phyloP scores from a whole-genome alignment of 2,797 vertebrate species.

The Gymnoscopelus braueri region DNA sequence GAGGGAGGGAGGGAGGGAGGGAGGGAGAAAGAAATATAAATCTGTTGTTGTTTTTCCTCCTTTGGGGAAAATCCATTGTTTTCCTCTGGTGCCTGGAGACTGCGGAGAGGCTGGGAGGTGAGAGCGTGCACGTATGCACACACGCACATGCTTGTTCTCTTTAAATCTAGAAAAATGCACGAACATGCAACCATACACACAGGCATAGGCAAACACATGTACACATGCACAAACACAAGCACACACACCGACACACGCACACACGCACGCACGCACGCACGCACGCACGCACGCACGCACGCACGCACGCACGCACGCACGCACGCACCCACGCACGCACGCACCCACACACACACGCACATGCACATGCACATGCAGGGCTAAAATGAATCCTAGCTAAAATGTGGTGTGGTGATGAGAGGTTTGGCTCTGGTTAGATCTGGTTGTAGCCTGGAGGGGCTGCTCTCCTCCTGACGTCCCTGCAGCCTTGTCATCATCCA shows the following conservation, averaged over 20 bases:
- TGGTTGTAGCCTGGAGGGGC: slow-evolving; percentile 35
- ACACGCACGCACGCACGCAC: not conserved
- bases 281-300: not conserved
- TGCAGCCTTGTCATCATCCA: slow-evolving; percentile 21
- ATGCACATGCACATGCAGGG: slow-evolving; percentile 6
- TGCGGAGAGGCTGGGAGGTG: slow-evolving; percentile 13
- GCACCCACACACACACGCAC: not conserved
- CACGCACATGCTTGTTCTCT: not conserved
- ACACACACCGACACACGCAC: not conserved
- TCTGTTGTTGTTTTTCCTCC: slow-evolving; percentile 63
- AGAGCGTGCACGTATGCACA: not conserved
- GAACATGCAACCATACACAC: not conserved
- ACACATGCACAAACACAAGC: not conserved
- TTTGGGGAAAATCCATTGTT: slow-evolving; percentile 70
- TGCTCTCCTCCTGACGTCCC: slow-evolving; percentile 28
- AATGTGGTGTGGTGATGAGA: slow-evolving; percentile 49
- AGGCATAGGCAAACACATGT: not conserved
- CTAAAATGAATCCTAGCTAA: slow-evolving; percentile 27
- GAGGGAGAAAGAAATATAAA: slow-evolving; percentile 55
- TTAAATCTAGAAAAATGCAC: not conserved
- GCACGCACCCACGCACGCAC: not conserved
- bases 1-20: not conserved
- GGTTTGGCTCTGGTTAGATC: slow-evolving; percentile 57
- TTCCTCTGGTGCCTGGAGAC: slow-evolving; percentile 56
- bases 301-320: not conserved